phyloP scores from a whole-genome alignment of 2,888 invertebrate genomes.

The Meghimatium bilineatum region DNA sequence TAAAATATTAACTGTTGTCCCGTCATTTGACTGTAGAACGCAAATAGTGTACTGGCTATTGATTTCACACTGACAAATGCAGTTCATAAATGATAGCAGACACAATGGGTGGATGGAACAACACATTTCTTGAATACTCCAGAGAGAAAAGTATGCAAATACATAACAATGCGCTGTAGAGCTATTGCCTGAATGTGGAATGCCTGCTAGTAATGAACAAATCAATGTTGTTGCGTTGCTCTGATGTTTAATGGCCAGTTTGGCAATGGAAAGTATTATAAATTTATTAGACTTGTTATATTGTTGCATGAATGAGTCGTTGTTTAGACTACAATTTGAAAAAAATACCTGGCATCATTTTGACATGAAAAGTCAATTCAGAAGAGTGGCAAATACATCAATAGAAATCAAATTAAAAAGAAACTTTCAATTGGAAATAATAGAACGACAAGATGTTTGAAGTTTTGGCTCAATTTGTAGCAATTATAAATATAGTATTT shows the following conservation, averaged over 20 bases:
- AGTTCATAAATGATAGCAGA: slow-evolving; percentile 29
- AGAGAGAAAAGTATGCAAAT: slow-evolving; percentile 18
- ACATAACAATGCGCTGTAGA: slow-evolving; percentile 2
- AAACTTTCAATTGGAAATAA: too few relatives aligned
- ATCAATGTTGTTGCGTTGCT: background rate
- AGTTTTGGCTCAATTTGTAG: too few relatives aligned
- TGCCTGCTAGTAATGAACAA: background rate
- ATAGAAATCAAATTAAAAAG: too few relatives aligned
- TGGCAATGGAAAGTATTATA: background rate
- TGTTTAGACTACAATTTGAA: too few relatives aligned
- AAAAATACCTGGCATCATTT: too few relatives aligned
- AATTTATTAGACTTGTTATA: background rate
- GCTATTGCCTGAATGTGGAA: background rate
- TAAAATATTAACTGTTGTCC: background rate
- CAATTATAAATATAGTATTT: too few relatives aligned
- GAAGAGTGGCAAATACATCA: too few relatives aligned
- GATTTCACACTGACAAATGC: slow-evolving; percentile 24
- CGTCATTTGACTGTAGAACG: background rate
- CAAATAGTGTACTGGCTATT: slow-evolving; percentile 11
- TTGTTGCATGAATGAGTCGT: background rate
- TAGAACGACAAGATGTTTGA: too few relatives aligned
- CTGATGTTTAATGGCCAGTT: background rate
- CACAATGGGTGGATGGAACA: background rate
- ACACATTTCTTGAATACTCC: slow-evolving; percentile 3
- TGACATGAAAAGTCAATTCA: too few relatives aligned